Evolutionary conservation across 2,797 vertebrate species (phyloP).

Genomic region (Helostoma temminkii): DNA sequence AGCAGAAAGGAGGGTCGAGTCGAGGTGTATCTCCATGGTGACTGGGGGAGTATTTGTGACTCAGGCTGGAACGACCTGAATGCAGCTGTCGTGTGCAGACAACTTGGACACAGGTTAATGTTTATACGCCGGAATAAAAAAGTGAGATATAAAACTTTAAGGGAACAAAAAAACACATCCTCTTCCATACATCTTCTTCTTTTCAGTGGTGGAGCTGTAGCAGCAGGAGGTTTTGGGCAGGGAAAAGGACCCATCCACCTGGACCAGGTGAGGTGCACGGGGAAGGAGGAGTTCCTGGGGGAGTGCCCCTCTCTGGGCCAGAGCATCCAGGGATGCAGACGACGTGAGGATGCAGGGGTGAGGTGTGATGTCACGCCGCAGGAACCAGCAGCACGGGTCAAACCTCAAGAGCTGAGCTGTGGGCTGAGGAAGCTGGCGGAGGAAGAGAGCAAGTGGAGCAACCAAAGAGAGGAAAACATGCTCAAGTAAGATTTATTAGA

Average conservation of each 20-base stretch:
- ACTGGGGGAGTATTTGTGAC: constrained; percentile 93
- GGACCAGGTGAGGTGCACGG: constrained; percentile 88
- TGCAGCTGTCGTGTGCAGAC: constrained; percentile 90
- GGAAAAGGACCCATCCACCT: constrained; percentile 89
- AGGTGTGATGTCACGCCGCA: constrained; percentile 85
- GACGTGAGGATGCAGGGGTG: constrained; percentile 87
- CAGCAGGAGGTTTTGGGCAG: constrained; percentile 87
- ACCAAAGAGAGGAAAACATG: constrained; percentile 81
- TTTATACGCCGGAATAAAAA: background rate
- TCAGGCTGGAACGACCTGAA: constrained; percentile 90
- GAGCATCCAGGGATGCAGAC: constrained; percentile 85
- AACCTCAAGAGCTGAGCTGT: constrained; percentile 75
- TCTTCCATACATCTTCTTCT: background rate
- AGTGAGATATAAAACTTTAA: background rate
- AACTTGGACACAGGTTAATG: constrained; percentile 90
- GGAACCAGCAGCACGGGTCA: constrained; percentile 50
- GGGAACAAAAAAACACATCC: background rate
- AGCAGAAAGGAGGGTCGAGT: constrained; percentile 89
- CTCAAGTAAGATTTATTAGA: constrained; percentile 74
- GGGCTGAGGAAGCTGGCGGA: constrained; percentile 79
- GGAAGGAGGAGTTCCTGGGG: constrained; percentile 86
- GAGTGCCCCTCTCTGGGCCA: constrained; percentile 86
- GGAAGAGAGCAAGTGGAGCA: constrained; percentile 83
- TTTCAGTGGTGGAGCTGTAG: constrained; percentile 73
- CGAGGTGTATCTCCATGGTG: constrained; percentile 89